These are phyloP conservation scores for Lasioglossum zephyrum DNA, from an alignment of 2,888 invertebrate genomes.

Conservation along the genomic window DNA sequence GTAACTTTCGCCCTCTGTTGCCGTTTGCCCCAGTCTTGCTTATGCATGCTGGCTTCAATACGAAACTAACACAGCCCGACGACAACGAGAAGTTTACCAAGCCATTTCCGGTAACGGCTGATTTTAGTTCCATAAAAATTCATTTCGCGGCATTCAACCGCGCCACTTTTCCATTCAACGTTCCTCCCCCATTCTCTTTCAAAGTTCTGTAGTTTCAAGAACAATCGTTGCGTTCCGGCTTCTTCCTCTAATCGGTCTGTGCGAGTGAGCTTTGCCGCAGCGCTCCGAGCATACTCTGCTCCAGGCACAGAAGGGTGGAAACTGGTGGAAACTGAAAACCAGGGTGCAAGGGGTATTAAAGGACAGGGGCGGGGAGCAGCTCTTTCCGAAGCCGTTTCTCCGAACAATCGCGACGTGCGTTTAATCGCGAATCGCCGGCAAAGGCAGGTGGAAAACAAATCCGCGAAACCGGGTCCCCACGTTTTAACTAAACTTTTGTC, in stretches of 20 bases:
- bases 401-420: constrained; percentile 42
- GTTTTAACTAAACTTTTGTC: constrained; percentile 59
- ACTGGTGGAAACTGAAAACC: neutral
- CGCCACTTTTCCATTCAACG: neutral
- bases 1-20: neutral
- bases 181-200: neutral
- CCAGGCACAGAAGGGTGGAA: neutral
- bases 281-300: neutral
- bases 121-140: constrained; percentile 14
- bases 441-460: constrained; percentile 22
- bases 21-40: neutral
- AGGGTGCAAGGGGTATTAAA: neutral
- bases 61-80: neutral
- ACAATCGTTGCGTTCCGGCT: constrained; percentile 10
- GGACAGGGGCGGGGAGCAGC: neutral
- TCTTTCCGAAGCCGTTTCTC: constrained; percentile 33
- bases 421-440: constrained; percentile 27
- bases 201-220: neutral
- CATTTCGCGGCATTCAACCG: neutral
- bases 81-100: neutral
- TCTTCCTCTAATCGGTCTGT: constrained; percentile 27
- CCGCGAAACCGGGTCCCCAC: constrained; percentile 26
- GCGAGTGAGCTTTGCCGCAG: neutral
- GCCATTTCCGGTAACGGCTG: neutral
- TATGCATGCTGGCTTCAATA: neutral